Base-by-base conservation (phyloP, 2,113 vertebrate genomes). In the Pontoporia blainvillei region DNA sequence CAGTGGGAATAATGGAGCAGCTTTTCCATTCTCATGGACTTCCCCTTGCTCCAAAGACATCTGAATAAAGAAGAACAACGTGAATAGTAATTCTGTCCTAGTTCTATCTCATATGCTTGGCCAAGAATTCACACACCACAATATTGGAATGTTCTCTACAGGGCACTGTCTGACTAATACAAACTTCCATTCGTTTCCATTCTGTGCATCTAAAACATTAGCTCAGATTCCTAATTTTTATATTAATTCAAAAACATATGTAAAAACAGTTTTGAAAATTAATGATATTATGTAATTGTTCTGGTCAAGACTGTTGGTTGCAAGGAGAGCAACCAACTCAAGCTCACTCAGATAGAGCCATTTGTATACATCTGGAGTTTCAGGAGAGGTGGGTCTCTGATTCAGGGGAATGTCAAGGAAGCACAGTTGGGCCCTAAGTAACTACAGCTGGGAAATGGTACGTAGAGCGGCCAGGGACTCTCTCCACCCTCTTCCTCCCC, bases 41-140 rank as follows among this genome's bases (percentile, higher is more conserved):
- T 73, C 66, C 66, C 57, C 46, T 86, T 73, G 61, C n/a, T 94
- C 34, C 67, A 92, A 94, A 92, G 73, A 72, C 69, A 61, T 59
- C 61, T 79, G 64, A 91, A 61, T 83, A 27, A 83, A 96, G 9
- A 54, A 94, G 86, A 96, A 66, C 23, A 39, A 52, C 44, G 29
- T 61, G 39, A 94, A 67, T 81, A 54, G 41, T 88, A 75, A 91
- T 87, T 91, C 57, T 94, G 82, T 59, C 82, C 76, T 75, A 71
- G 14, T 34, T 85, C 18, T 62, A 36, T 41, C 81, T 86, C 49
- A 87, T 59, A 59, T 88, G 10, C 41, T 62, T 90, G 34, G 25
- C 75, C 88, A 84, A 76, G 91, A 92, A 66, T 62, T 94, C 41
- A 87, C 25, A 73, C 29, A 86, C 44, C 57, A 29, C 29, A 69